Evolutionary conservation across 2,797 vertebrate genomes (phyloP).

Genomic region (Setipinna tenuifilis): DNA sequence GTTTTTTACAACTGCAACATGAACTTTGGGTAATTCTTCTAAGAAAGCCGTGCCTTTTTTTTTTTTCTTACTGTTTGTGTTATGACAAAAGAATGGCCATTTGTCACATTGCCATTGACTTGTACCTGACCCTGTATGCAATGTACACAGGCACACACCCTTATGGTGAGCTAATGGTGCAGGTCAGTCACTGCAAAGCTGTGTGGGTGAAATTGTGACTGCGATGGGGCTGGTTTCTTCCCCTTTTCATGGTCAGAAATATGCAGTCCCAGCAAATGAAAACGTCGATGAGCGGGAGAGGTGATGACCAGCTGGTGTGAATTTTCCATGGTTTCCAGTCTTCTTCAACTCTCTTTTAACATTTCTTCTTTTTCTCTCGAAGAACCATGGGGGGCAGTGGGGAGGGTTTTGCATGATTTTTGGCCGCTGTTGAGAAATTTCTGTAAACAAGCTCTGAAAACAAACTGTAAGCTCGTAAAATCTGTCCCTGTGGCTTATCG

Average conservation of each 20-base stretch:
- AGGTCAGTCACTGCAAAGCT: not conserved
- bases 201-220: not conserved
- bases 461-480: not conserved
- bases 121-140: not conserved
- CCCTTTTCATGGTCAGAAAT: not conserved
- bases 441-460: constrained; percentile 3
- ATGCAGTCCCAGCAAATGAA: not conserved
- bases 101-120: not conserved
- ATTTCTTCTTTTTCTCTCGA: not conserved
- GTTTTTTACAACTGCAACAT: not conserved
- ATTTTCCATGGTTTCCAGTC: not conserved
- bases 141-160: not conserved
- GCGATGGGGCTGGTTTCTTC: not conserved
- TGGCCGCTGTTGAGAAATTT: not conserved
- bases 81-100: not conserved
- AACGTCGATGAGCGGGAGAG: not conserved
- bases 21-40: not conserved
- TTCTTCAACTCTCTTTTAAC: no score
- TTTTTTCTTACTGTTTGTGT: not conserved
- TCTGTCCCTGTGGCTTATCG: not conserved
- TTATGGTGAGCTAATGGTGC: not conserved
- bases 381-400: constrained; percentile 25
- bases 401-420: not conserved
- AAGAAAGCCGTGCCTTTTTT: not conserved
- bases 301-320: constrained; percentile 30